phyloP scores from a whole-genome alignment of 2,113 vertebrate genomes.

The Carassius gibelio region DNA sequence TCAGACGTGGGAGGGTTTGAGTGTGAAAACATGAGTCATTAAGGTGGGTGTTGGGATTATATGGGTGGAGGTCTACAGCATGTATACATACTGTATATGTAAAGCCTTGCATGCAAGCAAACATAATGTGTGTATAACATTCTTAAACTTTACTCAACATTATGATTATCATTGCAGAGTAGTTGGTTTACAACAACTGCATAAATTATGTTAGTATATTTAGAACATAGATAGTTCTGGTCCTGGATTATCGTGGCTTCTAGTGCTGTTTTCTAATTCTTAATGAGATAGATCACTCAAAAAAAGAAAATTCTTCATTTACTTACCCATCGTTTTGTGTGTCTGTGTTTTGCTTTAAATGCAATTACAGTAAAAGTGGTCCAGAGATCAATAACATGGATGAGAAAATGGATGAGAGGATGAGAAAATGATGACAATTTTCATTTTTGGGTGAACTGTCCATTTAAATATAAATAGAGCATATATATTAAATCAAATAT shows the following conservation, averaged over 20 bases:
- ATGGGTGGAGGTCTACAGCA: background rate
- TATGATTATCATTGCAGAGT: background rate
- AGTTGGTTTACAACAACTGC: background rate
- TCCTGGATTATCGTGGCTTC: background rate
- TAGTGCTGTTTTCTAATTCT: background rate
- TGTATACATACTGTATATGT: background rate
- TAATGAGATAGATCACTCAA: background rate
- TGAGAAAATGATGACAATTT: background rate
- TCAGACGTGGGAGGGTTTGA: background rate
- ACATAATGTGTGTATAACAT: background rate
- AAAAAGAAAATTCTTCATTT: background rate
- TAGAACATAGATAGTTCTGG: background rate
- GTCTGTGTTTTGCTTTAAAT: background rate
- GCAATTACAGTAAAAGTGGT: background rate
- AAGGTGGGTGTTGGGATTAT: background rate
- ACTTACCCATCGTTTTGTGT: too few relatives aligned
- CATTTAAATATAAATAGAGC: background rate
- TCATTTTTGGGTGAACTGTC: background rate
- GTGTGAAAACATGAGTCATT: conserved; percentile 17
- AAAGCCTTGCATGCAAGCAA: background rate
- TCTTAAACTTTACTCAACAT: background rate
- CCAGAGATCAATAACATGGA: background rate
- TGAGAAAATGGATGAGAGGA: too few relatives aligned
- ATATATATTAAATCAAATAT: background rate
- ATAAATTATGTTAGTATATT: background rate